Evolutionary conservation across 1,140 invertebrate species (phyloP).

Genomic region (Scaptomyza graminum): DNA sequence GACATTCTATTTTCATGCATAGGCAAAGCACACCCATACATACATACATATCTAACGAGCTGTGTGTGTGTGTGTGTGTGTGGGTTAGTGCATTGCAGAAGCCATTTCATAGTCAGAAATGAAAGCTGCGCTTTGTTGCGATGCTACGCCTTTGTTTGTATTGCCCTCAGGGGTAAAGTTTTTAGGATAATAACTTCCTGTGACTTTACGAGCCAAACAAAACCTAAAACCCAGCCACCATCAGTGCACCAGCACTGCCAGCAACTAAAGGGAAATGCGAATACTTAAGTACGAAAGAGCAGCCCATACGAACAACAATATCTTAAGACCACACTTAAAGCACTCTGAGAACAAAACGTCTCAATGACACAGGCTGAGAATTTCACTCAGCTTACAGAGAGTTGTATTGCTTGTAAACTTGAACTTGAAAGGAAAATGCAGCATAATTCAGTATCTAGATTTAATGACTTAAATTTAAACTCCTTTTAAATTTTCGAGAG

Average conservation of each 20-base stretch:
- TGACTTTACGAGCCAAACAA: constrained; percentile 77
- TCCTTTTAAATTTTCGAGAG: neutral
- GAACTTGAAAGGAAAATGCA: neutral
- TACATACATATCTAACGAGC: constrained; percentile 5
- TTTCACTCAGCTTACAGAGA: neutral
- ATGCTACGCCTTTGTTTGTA: constrained; percentile 81
- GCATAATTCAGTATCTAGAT: neutral
- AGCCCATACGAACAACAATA: constrained; percentile 69
- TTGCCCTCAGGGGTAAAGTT: constrained; percentile 83
- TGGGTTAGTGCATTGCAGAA: constrained; percentile 40
- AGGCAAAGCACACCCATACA: constrained; percentile 49
- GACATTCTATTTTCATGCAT: constrained; percentile 81
- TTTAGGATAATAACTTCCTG: constrained; percentile 83
- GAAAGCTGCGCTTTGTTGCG: constrained; percentile 79
- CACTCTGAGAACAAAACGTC: constrained; percentile 32
- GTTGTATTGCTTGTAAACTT: neutral
- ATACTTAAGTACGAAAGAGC: constrained; percentile 64
- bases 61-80: constrained; percentile 35
- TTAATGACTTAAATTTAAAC: neutral
- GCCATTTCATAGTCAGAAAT: constrained; percentile 79
- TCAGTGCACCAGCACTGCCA: constrained; percentile 33
- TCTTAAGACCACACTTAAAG: constrained; percentile 76
- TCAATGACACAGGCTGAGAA: constrained; percentile 26
- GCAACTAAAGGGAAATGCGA: constrained; percentile 71
- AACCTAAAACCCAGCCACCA: constrained; percentile 62